Evolutionary conservation across 1,140 invertebrate species (phyloP), one percentile per base, ranked within the genome.

Genomic region (Patella vulgata): DNA sequence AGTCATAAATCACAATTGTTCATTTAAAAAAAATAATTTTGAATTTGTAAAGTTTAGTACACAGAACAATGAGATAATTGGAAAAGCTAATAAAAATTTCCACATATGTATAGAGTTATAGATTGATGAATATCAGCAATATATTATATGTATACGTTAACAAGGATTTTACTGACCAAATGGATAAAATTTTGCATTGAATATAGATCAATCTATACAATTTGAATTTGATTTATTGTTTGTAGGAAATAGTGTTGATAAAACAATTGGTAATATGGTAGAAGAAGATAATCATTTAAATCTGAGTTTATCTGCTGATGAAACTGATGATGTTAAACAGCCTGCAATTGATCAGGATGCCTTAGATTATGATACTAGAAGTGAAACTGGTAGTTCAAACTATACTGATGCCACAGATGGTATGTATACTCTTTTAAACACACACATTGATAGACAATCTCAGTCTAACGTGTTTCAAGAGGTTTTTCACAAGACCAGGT

Each of bases 281-380:
- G 58, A 64, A 25, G 55, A 50, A 1, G 51, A 64, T 44, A 63
- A 63, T 17, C 63, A 68, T 28, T 40, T 58, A 9, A 66, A 72
- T 21, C 44, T 61, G n/a, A 68, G 59, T 44, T 54, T 61, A 19
- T 67, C 58, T 47, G 63, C 60, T 23, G 68, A 63, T n/a, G 65
- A 68, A 47, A 55, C 48, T 40, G 71, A 72, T 21, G 68, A 68
- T 19, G 54, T 65, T 21, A 64, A 66, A 39, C 61, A 31, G 14
- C 50, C 36, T 25, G 63, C 52, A 39, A 60, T 56, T 9, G 61
- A 64, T 31, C 59, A 44, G 53, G 64, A 69, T 36, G 70, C 65
- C 17, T 69, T 75, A 36, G 77, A 71, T 23, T 80, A 77, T 71
- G 78, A 82, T 53, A 79, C 76, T 0, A 70, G 76, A 21, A 82